phyloP scores from a whole-genome alignment of 2,797 vertebrate species.

The Jordanella pulchra region DNA sequence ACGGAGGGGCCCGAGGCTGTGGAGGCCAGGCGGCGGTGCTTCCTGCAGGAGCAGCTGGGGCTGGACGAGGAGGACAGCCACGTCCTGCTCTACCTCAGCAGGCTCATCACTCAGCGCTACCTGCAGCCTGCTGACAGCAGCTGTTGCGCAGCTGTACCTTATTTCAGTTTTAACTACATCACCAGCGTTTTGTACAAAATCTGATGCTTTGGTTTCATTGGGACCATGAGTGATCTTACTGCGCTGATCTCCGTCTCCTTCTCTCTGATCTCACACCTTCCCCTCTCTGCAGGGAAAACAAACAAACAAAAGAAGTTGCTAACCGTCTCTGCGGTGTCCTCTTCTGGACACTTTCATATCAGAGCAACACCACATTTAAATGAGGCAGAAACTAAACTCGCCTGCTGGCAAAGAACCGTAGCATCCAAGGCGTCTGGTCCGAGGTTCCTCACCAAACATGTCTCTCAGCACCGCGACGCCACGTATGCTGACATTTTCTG shows the following conservation, averaged over 20 bases:
- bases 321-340: constrained; percentile 37
- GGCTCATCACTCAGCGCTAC: constrained; percentile 90
- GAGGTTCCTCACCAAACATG: constrained; percentile 20
- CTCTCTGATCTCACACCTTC: constrained; percentile 21
- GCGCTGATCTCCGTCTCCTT: constrained; percentile 26
- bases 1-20: constrained; percentile 79
- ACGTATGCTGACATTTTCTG: constrained; percentile 34
- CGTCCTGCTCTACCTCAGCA: constrained; percentile 91
- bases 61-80: constrained; percentile 87
- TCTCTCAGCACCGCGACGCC: constrained; percentile 32
- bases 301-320: background rate
- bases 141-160: constrained; percentile 46
- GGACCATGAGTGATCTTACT: constrained; percentile 27
- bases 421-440: constrained; percentile 4
- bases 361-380: constrained; percentile 7
- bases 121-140: constrained; percentile 76
- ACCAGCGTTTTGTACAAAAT: constrained; percentile 98
- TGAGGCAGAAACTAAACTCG: constrained; percentile 2
- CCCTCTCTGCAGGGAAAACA: constrained; percentile 20
- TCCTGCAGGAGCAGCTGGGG: constrained; percentile 88
- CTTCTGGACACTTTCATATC: constrained; percentile 27
- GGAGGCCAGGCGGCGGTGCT: constrained; percentile 83
- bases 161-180: constrained; percentile 92
- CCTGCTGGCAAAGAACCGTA: background rate
- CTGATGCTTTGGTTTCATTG: constrained; percentile 67